Conservation (phyloP, 2,113 vertebrate species). For the Callorhinus ursinus region DNA sequence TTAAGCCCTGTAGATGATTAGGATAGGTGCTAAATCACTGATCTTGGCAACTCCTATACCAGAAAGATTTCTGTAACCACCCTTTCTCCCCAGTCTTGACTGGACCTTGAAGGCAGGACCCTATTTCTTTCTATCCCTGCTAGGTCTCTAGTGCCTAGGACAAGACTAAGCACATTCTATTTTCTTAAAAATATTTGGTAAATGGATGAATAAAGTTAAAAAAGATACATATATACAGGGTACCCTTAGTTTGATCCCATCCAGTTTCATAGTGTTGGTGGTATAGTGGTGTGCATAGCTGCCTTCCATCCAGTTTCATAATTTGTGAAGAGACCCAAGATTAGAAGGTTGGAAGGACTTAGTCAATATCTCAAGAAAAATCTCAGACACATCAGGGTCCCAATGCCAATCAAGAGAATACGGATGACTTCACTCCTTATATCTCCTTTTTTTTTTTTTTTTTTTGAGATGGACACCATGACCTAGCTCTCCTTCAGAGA, state of each 20-base stretch:
- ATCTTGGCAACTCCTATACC: not conserved
- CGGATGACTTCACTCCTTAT: not conserved
- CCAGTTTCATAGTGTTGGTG: not conserved
- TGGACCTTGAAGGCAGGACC: not conserved
- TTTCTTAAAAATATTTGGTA: not conserved
- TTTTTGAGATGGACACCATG: not conserved
- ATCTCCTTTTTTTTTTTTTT: not conserved
- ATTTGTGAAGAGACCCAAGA: not conserved
- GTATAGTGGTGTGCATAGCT: no score
- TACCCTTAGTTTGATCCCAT: not conserved
- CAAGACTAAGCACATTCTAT: not conserved
- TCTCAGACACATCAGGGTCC: not conserved
- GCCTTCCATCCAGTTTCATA: not conserved
- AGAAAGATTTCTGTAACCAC: not conserved
- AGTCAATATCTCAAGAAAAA: not conserved
- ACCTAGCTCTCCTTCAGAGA: slow-evolving; percentile 3
- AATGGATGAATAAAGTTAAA: not conserved
- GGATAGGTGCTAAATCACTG: not conserved
- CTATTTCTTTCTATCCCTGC: not conserved
- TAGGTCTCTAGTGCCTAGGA: not conserved
- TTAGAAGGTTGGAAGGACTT: not conserved
- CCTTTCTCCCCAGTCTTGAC: not conserved
- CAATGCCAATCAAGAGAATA: not conserved
- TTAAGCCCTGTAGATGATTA: not conserved
- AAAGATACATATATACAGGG: no score